phyloP scores from a whole-genome alignment of 2,888 invertebrate genomes.

The Drosophila nigricruria region DNA sequence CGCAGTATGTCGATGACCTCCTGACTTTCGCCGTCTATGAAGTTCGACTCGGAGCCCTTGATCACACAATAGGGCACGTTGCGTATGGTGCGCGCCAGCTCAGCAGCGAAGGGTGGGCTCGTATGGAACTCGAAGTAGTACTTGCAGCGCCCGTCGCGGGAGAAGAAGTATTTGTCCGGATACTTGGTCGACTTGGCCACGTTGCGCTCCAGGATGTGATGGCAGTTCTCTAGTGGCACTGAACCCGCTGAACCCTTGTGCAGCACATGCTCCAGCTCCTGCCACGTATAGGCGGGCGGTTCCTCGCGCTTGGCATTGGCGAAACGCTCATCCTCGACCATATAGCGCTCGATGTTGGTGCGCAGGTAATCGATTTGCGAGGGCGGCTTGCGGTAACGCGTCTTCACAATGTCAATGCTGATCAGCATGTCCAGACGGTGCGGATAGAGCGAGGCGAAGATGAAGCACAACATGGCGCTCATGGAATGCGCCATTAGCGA shows the following conservation, averaged over 20 bases:
- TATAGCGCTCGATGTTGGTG: slow-evolving; percentile 84
- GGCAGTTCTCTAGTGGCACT: slow-evolving; percentile 87
- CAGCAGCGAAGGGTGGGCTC: slow-evolving; percentile 86
- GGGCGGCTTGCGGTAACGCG: slow-evolving; percentile 61
- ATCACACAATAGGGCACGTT: slow-evolving; percentile 88
- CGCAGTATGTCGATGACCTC: slow-evolving; percentile 87
- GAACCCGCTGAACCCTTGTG: slow-evolving; percentile 87
- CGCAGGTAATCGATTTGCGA: slow-evolving; percentile 80
- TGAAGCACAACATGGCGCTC: slow-evolving; percentile 88
- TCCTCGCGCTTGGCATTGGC: slow-evolving; percentile 82
- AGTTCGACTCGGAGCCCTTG: slow-evolving; percentile 87
- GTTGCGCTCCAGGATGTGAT: slow-evolving; percentile 87
- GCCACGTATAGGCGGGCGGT: slow-evolving; percentile 88
- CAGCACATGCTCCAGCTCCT: slow-evolving; percentile 87
- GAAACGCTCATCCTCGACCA: slow-evolving; percentile 85
- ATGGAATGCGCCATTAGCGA: slow-evolving; percentile 90
- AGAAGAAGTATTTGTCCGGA: slow-evolving; percentile 87
- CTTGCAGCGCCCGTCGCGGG: slow-evolving; percentile 82
- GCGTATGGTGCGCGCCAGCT: slow-evolving; percentile 87
- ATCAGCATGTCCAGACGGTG: slow-evolving; percentile 84
- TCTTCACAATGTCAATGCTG: slow-evolving; percentile 82
- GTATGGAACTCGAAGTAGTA: slow-evolving; percentile 74
- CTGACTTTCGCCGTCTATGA: slow-evolving; percentile 86
- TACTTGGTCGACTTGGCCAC: slow-evolving; percentile 86
- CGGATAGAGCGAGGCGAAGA: slow-evolving; percentile 87